Conservation (phyloP, 2,888 invertebrate species). For the Scaptomyza polygonia region DNA sequence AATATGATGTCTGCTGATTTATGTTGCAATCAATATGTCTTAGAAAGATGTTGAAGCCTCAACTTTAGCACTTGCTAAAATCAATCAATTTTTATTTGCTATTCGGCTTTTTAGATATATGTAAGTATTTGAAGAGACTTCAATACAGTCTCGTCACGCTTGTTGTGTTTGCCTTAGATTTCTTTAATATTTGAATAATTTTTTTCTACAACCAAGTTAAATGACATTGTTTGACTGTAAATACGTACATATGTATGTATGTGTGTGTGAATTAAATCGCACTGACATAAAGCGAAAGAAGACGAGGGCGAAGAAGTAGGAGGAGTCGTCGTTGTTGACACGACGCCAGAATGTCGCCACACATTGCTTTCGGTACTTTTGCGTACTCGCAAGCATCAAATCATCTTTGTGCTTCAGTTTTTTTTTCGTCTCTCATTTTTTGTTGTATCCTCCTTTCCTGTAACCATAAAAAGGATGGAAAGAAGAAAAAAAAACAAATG, state of each 20-base stretch:
- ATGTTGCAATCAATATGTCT: no score
- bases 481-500: no score
- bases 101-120: no score
- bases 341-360: conserved; percentile 68
- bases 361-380: conserved; percentile 17
- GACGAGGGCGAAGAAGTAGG: conserved; percentile 3
- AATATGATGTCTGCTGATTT: background rate
- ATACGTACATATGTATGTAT: conserved; percentile 23
- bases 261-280: conserved; percentile 35
- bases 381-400: conserved; percentile 9
- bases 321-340: conserved; percentile 52
- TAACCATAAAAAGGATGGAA: background rate
- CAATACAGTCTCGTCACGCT: background rate
- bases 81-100: no score
- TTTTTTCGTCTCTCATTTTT: background rate
- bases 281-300: conserved; percentile 52
- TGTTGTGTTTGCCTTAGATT: background rate
- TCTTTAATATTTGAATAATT: background rate
- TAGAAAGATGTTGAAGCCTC: no score
- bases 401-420: conserved; percentile 19
- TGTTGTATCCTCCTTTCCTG: background rate
- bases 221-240: background rate
- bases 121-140: no score
- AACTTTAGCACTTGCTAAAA: no score
- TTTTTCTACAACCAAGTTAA: background rate